These are phyloP conservation scores for Acanthisitta chloris DNA, from an alignment of 2,113 vertebrate species.

Conservation along the genomic window DNA sequence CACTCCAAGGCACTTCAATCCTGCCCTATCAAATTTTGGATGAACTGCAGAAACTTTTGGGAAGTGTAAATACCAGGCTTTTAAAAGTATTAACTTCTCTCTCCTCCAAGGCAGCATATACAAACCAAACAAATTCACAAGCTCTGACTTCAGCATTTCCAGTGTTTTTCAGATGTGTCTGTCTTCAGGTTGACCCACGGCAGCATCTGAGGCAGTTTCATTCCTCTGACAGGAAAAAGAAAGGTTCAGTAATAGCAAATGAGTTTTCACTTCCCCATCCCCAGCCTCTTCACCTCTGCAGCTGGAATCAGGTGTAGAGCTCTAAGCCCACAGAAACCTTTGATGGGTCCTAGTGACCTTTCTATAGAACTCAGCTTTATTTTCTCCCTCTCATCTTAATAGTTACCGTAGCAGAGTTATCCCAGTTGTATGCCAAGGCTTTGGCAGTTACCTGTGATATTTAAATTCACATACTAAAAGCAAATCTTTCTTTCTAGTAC, in stretches of 20 bases:
- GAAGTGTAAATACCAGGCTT: constrained; percentile 41
- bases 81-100: constrained; percentile 54
- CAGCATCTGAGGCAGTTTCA: background rate
- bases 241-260: background rate
- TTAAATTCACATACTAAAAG: background rate
- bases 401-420: background rate
- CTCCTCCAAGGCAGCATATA: constrained; percentile 40
- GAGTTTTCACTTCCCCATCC: background rate
- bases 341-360: background rate
- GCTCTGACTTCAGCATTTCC: constrained; percentile 50
- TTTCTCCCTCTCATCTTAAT: background rate
- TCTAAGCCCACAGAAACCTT: background rate
- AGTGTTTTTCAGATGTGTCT: constrained; percentile 19
- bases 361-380: background rate
- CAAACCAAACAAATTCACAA: constrained; percentile 46
- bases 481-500: background rate
- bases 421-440: background rate
- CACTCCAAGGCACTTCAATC: constrained; percentile 17
- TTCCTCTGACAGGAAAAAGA: background rate
- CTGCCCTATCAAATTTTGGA: constrained; percentile 23
- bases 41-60: constrained; percentile 42
- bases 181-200: background rate
- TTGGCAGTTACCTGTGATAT: background rate
- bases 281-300: background rate
- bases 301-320: background rate